Conservation (phyloP, 2,888 invertebrate species). For the Chaetogeoica ovagalla region DNA sequence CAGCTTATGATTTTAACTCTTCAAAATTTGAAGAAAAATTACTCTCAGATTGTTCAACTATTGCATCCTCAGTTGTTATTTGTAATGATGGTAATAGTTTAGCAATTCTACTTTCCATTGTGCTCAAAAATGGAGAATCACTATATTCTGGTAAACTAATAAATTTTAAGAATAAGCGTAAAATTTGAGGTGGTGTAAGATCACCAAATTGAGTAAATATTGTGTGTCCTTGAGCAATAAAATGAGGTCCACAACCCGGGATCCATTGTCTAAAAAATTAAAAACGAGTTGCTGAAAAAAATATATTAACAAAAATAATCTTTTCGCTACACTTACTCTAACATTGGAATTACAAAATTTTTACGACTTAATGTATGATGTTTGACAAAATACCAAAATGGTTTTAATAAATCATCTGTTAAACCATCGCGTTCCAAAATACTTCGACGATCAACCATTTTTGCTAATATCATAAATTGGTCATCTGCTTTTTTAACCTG, state of each 20-base stretch:
- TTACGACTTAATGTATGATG: constrained; percentile 47
- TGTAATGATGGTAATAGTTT: constrained; percentile 27
- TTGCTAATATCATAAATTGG: constrained; percentile 28
- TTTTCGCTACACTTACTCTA: constrained; percentile 25
- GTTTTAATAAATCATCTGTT: constrained; percentile 45
- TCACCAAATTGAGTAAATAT: constrained; percentile 48
- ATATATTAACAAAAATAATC: background rate
- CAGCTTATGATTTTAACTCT: constrained; percentile 1
- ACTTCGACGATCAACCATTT: constrained; percentile 18
- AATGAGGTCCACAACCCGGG: constrained; percentile 49
- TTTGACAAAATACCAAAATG: constrained; percentile 46
- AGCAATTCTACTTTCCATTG: constrained; percentile 42
- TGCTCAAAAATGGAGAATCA: constrained; percentile 43
- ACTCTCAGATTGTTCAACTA: constrained; percentile 1
- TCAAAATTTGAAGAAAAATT: constrained; percentile 1
- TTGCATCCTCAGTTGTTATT: background rate
- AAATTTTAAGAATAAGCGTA: constrained; percentile 34
- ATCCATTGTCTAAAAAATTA: constrained; percentile 39
- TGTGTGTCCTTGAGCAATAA: constrained; percentile 42
- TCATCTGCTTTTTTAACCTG: constrained; percentile 38
- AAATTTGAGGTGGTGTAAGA: constrained; percentile 40
- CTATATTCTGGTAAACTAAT: constrained; percentile 33
- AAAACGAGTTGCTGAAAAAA: background rate
- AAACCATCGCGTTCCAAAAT: constrained; percentile 13
- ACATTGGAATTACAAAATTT: constrained; percentile 48